phyloP scores from a whole-genome alignment of 2,888 invertebrate species.

The Hermaeophaga mercurialis region DNA sequence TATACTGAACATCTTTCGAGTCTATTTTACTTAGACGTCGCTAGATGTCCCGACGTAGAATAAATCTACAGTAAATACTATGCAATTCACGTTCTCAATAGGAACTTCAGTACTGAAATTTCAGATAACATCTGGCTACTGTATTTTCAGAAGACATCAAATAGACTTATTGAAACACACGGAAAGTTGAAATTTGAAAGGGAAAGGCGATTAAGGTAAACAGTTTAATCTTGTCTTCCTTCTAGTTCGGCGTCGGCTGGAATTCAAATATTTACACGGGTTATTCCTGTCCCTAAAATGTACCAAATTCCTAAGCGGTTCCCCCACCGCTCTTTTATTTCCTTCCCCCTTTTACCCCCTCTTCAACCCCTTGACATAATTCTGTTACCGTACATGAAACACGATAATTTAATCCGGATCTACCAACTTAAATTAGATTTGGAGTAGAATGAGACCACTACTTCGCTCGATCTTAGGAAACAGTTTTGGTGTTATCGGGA shows the following conservation, averaged over 20 bases:
- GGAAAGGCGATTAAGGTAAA: slow-evolving; percentile 33
- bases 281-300: slow-evolving; percentile 28
- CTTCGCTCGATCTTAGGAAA: slow-evolving; percentile 16
- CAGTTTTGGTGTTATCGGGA: slow-evolving; percentile 1
- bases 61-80: too few relatives aligned
- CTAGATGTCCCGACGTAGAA: too few relatives aligned
- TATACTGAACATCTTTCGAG: too few relatives aligned
- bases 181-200: slow-evolving; percentile 22
- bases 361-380: slow-evolving; percentile 29
- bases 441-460: slow-evolving; percentile 28
- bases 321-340: not conserved
- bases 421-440: slow-evolving; percentile 35
- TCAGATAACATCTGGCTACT: not conserved
- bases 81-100: too few relatives aligned
- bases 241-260: slow-evolving; percentile 16
- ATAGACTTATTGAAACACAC: not conserved
- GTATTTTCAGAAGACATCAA: not conserved
- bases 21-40: too few relatives aligned
- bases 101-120: not conserved
- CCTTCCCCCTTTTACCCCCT: not conserved
- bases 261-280: slow-evolving; percentile 37
- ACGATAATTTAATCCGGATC: slow-evolving; percentile 35
- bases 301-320: slow-evolving; percentile 17
- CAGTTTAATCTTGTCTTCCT: slow-evolving; percentile 31
- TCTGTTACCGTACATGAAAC: slow-evolving; percentile 35